Conservation (phyloP, 64 coral and sea anemone species). For the Montipora efflorescens region DNA sequence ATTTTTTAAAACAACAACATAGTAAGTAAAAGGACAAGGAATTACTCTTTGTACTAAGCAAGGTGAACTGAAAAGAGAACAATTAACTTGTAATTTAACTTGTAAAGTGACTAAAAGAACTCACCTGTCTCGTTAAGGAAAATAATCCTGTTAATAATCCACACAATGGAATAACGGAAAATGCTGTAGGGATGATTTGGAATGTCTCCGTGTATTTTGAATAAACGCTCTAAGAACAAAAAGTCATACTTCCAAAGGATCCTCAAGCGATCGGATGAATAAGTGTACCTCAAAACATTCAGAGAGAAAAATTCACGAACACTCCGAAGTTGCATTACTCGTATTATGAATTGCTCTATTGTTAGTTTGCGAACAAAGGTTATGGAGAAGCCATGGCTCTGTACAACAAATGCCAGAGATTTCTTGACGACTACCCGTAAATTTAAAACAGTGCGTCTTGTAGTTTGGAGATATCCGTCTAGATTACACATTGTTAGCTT, state of each 20-base stretch:
- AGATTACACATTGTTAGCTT: not conserved
- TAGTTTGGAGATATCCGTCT: not conserved
- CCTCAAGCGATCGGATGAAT: not conserved
- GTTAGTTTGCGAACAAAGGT: constrained; percentile 20
- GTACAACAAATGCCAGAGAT: constrained; percentile 16
- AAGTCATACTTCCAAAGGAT: constrained; percentile 1
- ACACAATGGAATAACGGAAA: constrained; percentile 3
- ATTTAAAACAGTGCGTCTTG: constrained; percentile 13
- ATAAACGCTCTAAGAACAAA: not conserved
- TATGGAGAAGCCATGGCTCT: constrained; percentile 15
- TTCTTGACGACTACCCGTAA: not conserved
- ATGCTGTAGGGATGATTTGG: not conserved
- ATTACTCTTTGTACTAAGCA: too few relatives aligned
- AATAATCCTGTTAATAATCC: constrained; percentile 25
- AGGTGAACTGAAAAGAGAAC: too few relatives aligned
- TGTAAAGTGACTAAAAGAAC: not conserved
- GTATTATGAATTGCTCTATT: constrained; percentile 11
- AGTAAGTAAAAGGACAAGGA: too few relatives aligned
- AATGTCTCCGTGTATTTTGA: not conserved
- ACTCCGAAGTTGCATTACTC: not conserved
- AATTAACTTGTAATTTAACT: too few relatives aligned
- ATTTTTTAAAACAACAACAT: not conserved
- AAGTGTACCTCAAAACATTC: not conserved
- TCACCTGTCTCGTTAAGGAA: not conserved
- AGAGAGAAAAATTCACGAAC: not conserved